Evolutionary conservation across 37 sponge, comb jelly and placozoan species (phyloP).

Genomic region (Tethya wilhelma): DNA sequence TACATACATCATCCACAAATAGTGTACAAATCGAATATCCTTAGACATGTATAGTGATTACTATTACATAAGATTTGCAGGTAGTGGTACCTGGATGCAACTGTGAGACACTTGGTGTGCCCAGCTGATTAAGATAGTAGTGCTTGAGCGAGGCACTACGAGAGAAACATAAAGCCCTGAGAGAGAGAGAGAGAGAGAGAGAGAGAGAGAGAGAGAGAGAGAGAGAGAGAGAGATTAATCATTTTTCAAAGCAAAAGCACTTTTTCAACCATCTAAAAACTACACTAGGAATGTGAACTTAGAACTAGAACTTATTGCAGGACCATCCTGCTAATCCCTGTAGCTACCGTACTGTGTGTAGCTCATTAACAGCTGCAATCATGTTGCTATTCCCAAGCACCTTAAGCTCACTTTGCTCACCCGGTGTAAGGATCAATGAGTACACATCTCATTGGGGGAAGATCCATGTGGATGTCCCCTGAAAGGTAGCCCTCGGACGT

Average conservation of each 20-base stretch:
- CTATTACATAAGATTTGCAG: not conserved
- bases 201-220: no score
- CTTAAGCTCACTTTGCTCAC: conserved; percentile 2
- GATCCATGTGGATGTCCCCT: conserved; percentile 45
- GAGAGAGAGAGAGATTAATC: no score
- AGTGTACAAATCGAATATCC: no score
- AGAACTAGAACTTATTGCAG: no score
- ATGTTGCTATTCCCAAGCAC: not conserved
- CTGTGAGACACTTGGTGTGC: not conserved
- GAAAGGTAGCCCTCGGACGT: conserved; percentile 31
- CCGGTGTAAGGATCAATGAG: conserved; percentile 55
- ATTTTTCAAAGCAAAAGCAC: no score
- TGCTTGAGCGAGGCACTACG: conserved; percentile 44
- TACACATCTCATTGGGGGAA: conserved; percentile 45
- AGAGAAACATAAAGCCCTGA: conserved; percentile 25
- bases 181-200: no score
- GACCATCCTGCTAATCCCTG: no score
- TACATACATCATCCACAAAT: no score
- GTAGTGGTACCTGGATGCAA: not conserved
- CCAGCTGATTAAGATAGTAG: not conserved
- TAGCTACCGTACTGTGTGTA: no score
- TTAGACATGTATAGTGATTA: not conserved
- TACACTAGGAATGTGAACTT: no score
- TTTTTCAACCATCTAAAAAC: no score
- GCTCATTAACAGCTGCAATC: no score